Conservation (phyloP, 2,113 vertebrate genomes). For the Haemorhous mexicanus region DNA sequence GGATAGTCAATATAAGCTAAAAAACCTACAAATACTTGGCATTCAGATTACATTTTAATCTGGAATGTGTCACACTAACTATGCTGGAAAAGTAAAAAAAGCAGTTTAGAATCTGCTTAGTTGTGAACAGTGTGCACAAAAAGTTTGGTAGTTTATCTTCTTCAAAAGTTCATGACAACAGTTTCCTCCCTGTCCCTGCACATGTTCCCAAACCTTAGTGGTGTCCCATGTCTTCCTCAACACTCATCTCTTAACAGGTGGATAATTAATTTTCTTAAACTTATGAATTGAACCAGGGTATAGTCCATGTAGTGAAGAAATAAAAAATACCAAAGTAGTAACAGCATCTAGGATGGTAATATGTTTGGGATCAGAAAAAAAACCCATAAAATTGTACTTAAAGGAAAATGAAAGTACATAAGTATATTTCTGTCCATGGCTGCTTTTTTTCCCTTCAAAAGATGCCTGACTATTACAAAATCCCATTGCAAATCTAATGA, state of each 20-base stretch:
- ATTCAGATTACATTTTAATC: not conserved
- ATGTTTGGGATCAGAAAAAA: not conserved
- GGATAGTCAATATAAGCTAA: not conserved
- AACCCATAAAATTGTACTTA: not conserved
- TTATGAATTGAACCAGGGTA: not conserved
- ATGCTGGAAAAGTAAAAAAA: not conserved
- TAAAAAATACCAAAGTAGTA: not conserved
- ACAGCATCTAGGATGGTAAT: not conserved
- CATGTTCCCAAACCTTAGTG: rapidly evolving
- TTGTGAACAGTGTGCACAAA: rapidly evolving
- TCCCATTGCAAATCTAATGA: not conserved
- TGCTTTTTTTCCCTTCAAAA: not conserved
- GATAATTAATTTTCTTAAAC: not conserved
- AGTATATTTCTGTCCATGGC: not conserved
- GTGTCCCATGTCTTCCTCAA: not conserved
- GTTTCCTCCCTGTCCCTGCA: rapidly evolving
- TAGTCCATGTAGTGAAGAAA: rapidly evolving
- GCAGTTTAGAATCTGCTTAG: not conserved
- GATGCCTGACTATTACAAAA: not conserved
- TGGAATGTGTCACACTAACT: not conserved
- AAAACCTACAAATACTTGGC: not conserved
- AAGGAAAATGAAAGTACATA: not conserved
- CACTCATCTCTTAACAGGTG: not conserved
- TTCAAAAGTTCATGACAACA: not conserved
- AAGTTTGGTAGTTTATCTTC: not conserved